phyloP scores from a whole-genome alignment of 2,888 invertebrate species.

The Megamerina dolium region DNA sequence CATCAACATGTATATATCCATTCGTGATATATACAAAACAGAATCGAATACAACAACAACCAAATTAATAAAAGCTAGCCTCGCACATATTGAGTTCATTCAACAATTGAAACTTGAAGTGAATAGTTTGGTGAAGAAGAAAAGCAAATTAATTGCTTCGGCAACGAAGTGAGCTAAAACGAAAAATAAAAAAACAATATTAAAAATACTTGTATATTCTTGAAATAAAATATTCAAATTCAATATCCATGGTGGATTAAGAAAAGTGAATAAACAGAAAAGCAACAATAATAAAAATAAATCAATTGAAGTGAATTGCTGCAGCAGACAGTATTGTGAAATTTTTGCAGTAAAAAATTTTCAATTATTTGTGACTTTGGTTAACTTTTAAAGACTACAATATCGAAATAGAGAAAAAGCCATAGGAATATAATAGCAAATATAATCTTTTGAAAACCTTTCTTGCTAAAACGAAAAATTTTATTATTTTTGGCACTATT shows the following conservation, averaged over 20 bases:
- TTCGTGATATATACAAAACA: conserved; percentile 14
- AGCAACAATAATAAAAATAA: conserved; percentile 6
- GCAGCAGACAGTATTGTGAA: too few relatives aligned
- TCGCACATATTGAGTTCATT: conserved; percentile 15
- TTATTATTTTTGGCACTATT: conserved; percentile 2
- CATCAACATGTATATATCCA: conserved; percentile 15
- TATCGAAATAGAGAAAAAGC: too few relatives aligned
- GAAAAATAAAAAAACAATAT: conserved; percentile 1
- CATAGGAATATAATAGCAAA: too few relatives aligned
- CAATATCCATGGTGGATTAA: conserved; percentile 2
- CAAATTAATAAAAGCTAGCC: conserved; percentile 13
- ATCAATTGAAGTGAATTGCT: background rate
- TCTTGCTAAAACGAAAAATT: too few relatives aligned
- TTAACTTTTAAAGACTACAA: too few relatives aligned
- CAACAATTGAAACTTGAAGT: conserved; percentile 24
- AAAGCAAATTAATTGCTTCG: conserved; percentile 3
- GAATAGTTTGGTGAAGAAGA: conserved; percentile 21
- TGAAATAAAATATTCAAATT: background rate
- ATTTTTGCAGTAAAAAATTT: too few relatives aligned
- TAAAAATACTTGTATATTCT: background rate
- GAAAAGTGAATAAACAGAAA: conserved; percentile 3
- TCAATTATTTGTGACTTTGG: too few relatives aligned
- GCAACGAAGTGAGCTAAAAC: background rate
- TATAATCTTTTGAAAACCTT: too few relatives aligned
- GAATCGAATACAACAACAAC: conserved; percentile 9